Conservation (phyloP, 2,113 vertebrate species). For the Hystrix cristata region DNA sequence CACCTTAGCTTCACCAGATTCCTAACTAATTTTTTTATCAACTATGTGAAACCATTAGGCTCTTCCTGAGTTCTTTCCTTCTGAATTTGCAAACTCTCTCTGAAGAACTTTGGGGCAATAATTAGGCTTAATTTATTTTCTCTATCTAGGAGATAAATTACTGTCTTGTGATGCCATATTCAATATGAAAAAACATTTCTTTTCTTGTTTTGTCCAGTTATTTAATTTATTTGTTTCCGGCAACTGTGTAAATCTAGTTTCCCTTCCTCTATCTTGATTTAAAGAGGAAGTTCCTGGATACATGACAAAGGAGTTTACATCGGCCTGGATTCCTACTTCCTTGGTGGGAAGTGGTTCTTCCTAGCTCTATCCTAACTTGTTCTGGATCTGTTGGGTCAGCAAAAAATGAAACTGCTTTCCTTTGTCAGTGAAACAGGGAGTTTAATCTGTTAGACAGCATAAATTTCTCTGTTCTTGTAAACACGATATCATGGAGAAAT, state of each 20-base stretch:
- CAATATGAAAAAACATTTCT: not conserved
- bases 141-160: not conserved
- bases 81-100: not conserved
- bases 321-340: not conserved
- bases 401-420: not conserved
- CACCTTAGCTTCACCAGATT: not conserved
- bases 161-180: not conserved
- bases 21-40: not conserved
- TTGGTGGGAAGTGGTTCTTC: not conserved
- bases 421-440: not conserved
- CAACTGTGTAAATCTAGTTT: not conserved
- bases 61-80: not conserved
- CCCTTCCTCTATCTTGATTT: not conserved
- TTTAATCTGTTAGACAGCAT: not conserved
- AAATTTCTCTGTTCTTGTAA: not conserved
- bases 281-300: not conserved
- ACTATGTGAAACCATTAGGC: not conserved
- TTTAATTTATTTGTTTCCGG: not conserved
- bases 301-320: not conserved
- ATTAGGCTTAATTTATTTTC: not conserved
- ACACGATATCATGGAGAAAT: not conserved
- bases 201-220: not conserved
- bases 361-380: not conserved
- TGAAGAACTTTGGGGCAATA: not conserved
- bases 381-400: not conserved